Conservation (phyloP, 2,888 invertebrate genomes). For the Trachelus stipa region DNA sequence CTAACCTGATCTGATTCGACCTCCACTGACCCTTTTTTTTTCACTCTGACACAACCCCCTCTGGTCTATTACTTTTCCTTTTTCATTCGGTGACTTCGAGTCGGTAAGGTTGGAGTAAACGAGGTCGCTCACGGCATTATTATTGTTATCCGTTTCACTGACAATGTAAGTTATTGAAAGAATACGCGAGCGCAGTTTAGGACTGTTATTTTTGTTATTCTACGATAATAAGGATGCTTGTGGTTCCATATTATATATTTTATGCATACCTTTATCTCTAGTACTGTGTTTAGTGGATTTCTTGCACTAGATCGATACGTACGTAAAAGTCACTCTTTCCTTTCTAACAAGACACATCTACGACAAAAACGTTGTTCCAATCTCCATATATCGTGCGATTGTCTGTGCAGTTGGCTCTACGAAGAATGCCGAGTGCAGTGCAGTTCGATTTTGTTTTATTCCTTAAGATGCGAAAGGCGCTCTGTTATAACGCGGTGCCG, state of each 20-base stretch:
- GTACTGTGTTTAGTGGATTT: not conserved
- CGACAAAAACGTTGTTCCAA: not conserved
- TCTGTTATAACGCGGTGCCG: slow-evolving; percentile 10
- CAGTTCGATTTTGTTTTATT: not conserved
- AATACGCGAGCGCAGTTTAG: not conserved
- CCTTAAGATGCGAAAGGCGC: not conserved
- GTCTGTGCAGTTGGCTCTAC: not conserved
- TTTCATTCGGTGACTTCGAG: not conserved
- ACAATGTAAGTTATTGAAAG: not conserved
- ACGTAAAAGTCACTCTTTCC: not conserved
- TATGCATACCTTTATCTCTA: not conserved
- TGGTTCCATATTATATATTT: not conserved
- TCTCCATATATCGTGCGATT: not conserved
- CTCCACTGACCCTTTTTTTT: not conserved
- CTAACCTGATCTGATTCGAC: not conserved
- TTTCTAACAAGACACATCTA: not conserved
- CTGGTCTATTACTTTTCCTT: not conserved
- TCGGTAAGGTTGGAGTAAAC: not conserved
- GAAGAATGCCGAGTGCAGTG: not conserved
- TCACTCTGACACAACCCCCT: too few species aligned
- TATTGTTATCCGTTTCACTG: not conserved
- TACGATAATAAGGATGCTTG: not conserved
- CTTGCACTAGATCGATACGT: not conserved
- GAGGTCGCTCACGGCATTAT: not conserved
- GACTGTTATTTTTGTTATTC: not conserved